phyloP scores from a whole-genome alignment of 2,888 invertebrate genomes.

The Temnothorax unifasciatus region DNA sequence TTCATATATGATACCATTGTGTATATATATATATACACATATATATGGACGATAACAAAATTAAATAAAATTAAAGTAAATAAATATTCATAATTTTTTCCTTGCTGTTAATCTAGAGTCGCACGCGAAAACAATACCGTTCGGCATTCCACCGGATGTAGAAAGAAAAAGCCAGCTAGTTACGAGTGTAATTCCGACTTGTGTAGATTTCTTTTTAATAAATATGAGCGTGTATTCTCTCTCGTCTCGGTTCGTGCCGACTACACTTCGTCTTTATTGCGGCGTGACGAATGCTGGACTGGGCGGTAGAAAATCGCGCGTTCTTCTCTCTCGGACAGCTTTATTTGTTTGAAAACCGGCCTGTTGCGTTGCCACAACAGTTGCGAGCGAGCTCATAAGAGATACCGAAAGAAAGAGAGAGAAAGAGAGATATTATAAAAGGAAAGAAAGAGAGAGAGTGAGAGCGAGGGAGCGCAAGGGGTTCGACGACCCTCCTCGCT shows the following conservation, averaged over 20 bases:
- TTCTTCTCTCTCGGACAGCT: slow-evolving; percentile 31
- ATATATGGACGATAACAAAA: neutral
- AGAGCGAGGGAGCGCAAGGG: slow-evolving; percentile 54
- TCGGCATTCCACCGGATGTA: neutral
- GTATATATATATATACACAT: too few species aligned
- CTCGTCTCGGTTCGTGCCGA: neutral
- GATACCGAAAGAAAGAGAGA: neutral
- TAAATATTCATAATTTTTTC: neutral
- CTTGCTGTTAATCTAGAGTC: neutral
- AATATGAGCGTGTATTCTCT: neutral
- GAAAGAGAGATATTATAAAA: too few species aligned
- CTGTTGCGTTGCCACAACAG: slow-evolving; percentile 45
- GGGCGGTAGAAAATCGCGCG: slow-evolving; percentile 41
- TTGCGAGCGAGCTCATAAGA: slow-evolving; percentile 28
- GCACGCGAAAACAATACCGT: neutral
- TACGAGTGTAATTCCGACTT: neutral
- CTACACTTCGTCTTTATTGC: slow-evolving; percentile 29
- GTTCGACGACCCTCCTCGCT: slow-evolving; percentile 77
- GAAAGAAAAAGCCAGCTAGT: neutral
- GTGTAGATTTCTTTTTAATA: slow-evolving; percentile 9
- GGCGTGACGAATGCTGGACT: slow-evolving; percentile 16
- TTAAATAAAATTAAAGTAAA: slow-evolving; percentile 14
- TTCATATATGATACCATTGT: neutral
- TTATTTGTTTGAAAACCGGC: slow-evolving; percentile 49
- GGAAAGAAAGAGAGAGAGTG: neutral